Percentiles rank a stretch among this genome's conserved stretches.
These are phyloP conservation scores for Papilio protenor DNA, from an alignment of 2,888 invertebrate genomes.

Conservation along the genomic window DNA sequence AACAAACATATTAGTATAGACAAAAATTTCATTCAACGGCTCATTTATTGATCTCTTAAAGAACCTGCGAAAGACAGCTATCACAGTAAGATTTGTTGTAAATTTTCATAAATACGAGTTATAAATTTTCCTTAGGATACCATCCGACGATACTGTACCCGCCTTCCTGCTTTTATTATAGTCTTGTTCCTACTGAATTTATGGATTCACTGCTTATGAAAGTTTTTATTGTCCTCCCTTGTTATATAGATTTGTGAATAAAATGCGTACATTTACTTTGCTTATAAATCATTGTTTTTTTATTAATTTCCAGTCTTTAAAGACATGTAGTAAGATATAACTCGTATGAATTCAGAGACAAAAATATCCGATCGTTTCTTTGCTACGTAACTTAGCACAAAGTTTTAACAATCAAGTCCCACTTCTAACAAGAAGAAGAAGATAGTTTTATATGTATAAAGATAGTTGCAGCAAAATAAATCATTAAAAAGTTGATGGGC, in stretches of 20 bases:
- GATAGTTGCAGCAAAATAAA: background rate
- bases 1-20: too few relatives aligned
- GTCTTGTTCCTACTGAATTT: conserved; percentile 12
- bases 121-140: conserved; percentile 10
- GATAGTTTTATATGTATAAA: background rate
- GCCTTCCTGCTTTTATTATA: conserved; percentile 16
- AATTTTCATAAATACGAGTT: conserved; percentile 4
- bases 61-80: too few relatives aligned
- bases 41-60: too few relatives aligned
- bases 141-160: background rate
- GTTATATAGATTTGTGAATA: conserved; percentile 14
- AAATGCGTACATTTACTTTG: background rate
- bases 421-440: background rate
- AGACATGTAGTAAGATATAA: too few relatives aligned
- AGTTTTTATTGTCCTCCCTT: conserved; percentile 5
- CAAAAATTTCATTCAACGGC: too few relatives aligned
- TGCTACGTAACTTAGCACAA: too few relatives aligned
- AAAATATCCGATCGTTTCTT: too few relatives aligned
- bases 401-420: background rate
- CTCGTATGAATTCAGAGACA: too few relatives aligned
- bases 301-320: too few relatives aligned
- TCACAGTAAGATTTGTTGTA: too few relatives aligned
- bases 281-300: background rate
- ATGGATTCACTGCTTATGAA: conserved; percentile 11
- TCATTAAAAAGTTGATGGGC: conserved; percentile 13